Evolutionary conservation across 2,113 vertebrate species (phyloP).

Genomic region (Lonchura striata): DNA sequence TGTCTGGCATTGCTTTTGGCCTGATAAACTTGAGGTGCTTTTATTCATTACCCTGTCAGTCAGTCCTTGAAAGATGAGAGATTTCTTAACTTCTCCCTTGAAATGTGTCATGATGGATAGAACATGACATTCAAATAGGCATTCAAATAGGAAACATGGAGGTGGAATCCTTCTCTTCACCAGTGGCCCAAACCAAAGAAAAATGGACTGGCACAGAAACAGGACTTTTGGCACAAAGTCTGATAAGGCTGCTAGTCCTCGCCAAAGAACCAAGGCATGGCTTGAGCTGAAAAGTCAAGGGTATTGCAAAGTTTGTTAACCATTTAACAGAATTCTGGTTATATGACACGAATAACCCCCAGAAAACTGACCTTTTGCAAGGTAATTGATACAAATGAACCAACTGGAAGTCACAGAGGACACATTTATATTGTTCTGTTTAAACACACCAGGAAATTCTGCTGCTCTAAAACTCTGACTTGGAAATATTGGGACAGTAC

Average conservation of each 20-base stretch:
- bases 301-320: not conserved
- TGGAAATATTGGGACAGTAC: not conserved
- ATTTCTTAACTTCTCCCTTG: slow-evolving; percentile 48
- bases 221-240: not conserved
- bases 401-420: not conserved
- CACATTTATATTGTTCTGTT: not conserved
- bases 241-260: not conserved
- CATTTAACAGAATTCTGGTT: not conserved
- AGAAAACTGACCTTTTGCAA: not conserved
- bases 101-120: slow-evolving; percentile 16
- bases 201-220: not conserved
- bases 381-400: not conserved
- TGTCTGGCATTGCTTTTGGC: not conserved
- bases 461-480: not conserved
- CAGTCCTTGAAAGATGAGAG: slow-evolving; percentile 33
- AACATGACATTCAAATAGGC: not conserved
- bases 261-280: not conserved
- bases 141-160: not conserved
- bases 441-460: not conserved
- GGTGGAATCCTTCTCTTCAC: not conserved
- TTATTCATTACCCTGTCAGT: slow-evolving; percentile 28
- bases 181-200: not conserved
- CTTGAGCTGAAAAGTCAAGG: not conserved
- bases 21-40: not conserved
- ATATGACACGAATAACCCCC: not conserved